Conservation (phyloP, 2,797 vertebrate genomes). For the Pseudochromis fuscus region DNA sequence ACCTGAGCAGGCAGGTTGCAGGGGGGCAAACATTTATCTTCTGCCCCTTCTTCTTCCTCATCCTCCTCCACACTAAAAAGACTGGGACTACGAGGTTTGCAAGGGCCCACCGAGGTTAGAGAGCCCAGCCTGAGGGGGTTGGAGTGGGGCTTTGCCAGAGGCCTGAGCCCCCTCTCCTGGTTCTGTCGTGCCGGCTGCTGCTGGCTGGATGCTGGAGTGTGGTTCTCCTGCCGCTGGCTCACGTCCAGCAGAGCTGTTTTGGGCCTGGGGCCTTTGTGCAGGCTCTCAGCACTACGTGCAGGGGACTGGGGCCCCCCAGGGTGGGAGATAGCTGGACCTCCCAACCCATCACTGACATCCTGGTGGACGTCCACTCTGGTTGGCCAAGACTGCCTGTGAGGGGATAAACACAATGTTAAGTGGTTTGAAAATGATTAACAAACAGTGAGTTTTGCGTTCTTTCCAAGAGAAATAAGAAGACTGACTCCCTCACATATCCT, state of each 20-base stretch:
- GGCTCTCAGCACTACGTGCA: slow-evolving; percentile 91
- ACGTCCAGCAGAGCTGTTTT: slow-evolving; percentile 90
- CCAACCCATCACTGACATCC: slow-evolving; percentile 95
- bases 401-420: slow-evolving; percentile 24
- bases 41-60: slow-evolving; percentile 94
- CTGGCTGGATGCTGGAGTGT: slow-evolving; percentile 26
- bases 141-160: slow-evolving; percentile 72
- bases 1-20: slow-evolving; percentile 89
- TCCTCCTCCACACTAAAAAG: slow-evolving; percentile 92
- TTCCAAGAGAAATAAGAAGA: too few relatives aligned
- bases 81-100: slow-evolving; percentile 79
- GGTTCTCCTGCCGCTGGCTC: slow-evolving; percentile 80
- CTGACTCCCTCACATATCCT: background rate
- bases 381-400: slow-evolving; percentile 95
- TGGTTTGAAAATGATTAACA: background rate
- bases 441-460: too few relatives aligned
- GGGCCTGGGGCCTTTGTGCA: slow-evolving; percentile 93
- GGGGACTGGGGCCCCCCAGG: slow-evolving; percentile 91
- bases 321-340: slow-evolving; percentile 92
- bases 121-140: slow-evolving; percentile 75
- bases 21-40: slow-evolving; percentile 76
- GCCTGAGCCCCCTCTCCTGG: slow-evolving; percentile 72
- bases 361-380: slow-evolving; percentile 96
- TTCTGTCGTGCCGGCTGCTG: slow-evolving; percentile 54
- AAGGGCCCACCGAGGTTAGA: slow-evolving; percentile 61